Evolutionary conservation across 2,113 vertebrate species (phyloP).

Genomic region (Scartelaos histophorus): DNA sequence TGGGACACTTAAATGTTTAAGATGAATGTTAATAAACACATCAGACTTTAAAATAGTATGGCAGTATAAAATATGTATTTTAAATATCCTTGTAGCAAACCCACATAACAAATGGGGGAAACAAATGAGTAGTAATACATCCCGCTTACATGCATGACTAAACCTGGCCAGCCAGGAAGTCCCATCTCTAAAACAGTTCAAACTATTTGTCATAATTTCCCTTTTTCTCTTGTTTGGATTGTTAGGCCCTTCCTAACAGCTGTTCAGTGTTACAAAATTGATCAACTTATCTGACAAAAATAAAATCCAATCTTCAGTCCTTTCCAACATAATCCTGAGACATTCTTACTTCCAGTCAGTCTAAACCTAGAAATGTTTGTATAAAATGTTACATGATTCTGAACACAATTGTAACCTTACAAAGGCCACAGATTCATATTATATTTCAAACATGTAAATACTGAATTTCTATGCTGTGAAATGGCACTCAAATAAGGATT

Average conservation of each 20-base stretch:
- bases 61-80: slow-evolving; percentile 60
- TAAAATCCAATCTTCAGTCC: background rate
- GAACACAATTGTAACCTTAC: background rate
- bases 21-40: slow-evolving; percentile 69
- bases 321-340: slow-evolving; percentile 26
- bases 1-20: slow-evolving; percentile 58
- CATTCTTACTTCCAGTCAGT: slow-evolving; percentile 24
- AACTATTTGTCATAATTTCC: slow-evolving; percentile 27
- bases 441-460: slow-evolving; percentile 42
- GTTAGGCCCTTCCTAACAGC: background rate
- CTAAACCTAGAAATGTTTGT: background rate
- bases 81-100: slow-evolving; percentile 64
- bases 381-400: slow-evolving; percentile 23
- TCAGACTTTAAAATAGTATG: slow-evolving; percentile 48
- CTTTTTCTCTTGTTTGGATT: slow-evolving; percentile 16
- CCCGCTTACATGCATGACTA: slow-evolving; percentile 35
- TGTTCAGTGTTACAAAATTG: slow-evolving; percentile 1
- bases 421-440: background rate
- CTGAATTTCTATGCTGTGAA: slow-evolving; percentile 21
- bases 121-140: slow-evolving; percentile 27
- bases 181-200: slow-evolving; percentile 35
- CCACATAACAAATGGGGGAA: slow-evolving; percentile 24
- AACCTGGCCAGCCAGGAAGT: slow-evolving; percentile 78
- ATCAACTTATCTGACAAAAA: slow-evolving; percentile 18
- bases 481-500: slow-evolving; percentile 37